These are phyloP conservation scores for Dallia pectoralis DNA, from an alignment of 2,797 vertebrate species.

Conservation along the genomic window DNA sequence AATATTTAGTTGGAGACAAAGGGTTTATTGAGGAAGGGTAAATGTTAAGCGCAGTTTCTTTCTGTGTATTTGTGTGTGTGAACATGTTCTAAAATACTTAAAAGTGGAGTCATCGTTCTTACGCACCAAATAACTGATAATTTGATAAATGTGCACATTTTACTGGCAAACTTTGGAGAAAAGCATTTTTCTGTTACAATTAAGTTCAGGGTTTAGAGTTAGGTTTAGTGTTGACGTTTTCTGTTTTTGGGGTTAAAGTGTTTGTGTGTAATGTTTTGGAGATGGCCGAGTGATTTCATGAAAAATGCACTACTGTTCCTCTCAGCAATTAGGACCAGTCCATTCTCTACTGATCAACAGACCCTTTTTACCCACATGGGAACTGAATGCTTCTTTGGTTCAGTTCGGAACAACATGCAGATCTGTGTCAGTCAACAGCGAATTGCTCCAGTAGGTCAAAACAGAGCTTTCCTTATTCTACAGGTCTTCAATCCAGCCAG, in stretches of 20 bases:
- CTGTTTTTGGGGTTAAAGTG: too few relatives aligned
- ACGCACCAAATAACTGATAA: too few relatives aligned
- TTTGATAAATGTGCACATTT: too few relatives aligned
- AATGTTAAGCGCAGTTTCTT: slow-evolving; percentile 1
- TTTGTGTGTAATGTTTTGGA: neutral
- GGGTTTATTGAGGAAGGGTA: neutral
- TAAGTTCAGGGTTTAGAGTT: too few relatives aligned
- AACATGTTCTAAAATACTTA: too few relatives aligned
- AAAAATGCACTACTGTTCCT: neutral
- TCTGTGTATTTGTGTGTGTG: neutral
- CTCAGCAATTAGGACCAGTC: neutral
- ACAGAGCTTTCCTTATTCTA: slow-evolving; percentile 7
- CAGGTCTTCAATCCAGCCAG: slow-evolving; percentile 5
- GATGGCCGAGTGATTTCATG: neutral
- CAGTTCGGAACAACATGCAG: neutral
- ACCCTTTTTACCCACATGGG: neutral
- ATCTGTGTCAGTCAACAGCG: neutral
- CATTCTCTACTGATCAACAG: neutral
- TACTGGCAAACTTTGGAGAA: too few relatives aligned
- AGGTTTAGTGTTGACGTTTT: too few relatives aligned
- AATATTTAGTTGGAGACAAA: slow-evolving; percentile 35
- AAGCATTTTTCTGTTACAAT: too few relatives aligned
- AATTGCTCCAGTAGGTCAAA: neutral
- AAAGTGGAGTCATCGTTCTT: too few relatives aligned
- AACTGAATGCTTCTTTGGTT: neutral